phyloP scores from a whole-genome alignment of 2,797 vertebrate genomes.

The Lepus oiostolus region DNA sequence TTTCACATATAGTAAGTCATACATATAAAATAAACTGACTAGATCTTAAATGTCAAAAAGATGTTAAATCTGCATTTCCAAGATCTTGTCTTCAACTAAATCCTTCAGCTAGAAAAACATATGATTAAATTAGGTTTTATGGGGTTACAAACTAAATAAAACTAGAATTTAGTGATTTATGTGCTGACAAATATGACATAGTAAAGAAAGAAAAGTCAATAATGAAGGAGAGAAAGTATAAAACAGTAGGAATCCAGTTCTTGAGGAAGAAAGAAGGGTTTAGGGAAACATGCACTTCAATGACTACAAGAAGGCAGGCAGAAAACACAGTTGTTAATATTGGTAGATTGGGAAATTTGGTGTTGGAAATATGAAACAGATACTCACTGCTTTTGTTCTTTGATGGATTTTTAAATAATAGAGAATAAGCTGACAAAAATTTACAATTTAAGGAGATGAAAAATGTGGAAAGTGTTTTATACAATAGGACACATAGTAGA shows the following conservation, averaged over 20 bases:
- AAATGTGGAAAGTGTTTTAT: not conserved
- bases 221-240: not conserved
- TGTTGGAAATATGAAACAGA: not conserved
- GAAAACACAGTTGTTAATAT: not conserved
- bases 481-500: not conserved
- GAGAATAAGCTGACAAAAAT: not conserved
- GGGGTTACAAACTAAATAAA: too few relatives aligned
- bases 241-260: not conserved
- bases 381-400: not conserved
- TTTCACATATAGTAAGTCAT: not conserved
- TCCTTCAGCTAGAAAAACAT: too few relatives aligned
- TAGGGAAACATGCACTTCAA: not conserved
- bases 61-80: too few relatives aligned
- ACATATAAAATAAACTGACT: too few relatives aligned
- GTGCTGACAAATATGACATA: not conserved
- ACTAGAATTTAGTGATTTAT: not conserved
- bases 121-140: too few relatives aligned
- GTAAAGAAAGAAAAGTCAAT: not conserved
- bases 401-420: not conserved
- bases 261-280: too few relatives aligned
- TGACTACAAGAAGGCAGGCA: not conserved
- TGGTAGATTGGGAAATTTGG: not conserved
- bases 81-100: too few relatives aligned
- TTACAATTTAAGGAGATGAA: not conserved
- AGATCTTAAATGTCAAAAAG: too few relatives aligned